Base-by-base conservation (phyloP, 2,888 invertebrate species). In the Melinaea marsaeus region DNA sequence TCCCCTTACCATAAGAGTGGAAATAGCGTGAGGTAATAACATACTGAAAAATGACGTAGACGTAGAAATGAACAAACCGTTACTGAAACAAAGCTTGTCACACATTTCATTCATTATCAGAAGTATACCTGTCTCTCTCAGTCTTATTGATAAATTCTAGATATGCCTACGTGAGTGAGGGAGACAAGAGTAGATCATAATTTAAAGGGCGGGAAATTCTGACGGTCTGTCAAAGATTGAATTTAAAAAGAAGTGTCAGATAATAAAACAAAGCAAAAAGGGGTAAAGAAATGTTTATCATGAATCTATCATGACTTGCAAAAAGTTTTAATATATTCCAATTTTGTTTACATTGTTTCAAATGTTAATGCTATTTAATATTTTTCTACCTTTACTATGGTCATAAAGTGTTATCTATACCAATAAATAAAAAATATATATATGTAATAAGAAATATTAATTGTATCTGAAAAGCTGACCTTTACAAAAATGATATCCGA, bases 131-230 rank as follows among this genome's bases (percentile, higher is more conserved):
- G 34, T 60, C 65, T 58, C 60, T 55, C 34, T 65, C 51, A 32
- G 22, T 47, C 35, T 13, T 64, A 61, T 61, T 55, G 58, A 58
- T 13, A 13, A 55, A 69, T 63, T 69, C 62, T 22, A 37, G 57
- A 42, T 61, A 42, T 32, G 35, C 45, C 59, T 33, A 45, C 66
- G 59, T 0, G 75, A 34, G 55, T 34, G 72, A 82, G 13, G 13
- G 69, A 63, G 80, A 79, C 54, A 62, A 71, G 54, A 62, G 66
- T 68, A 74, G 58, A 9, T 60, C 66, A 32, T 51, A 51, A 64
- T 68, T 71, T 59, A 62, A 55, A 63, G 74, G 77, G 73, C 69
- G 70, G 69, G 68, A 70, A 77, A 75, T 69, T 72, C 74, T 76
- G 74, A 79, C 79, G 61, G 47, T 54, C 34, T 4, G 55, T 11